These are phyloP conservation scores for Lasius fuliginosus DNA, from an alignment of 2,888 invertebrate species.

Conservation along the genomic window DNA sequence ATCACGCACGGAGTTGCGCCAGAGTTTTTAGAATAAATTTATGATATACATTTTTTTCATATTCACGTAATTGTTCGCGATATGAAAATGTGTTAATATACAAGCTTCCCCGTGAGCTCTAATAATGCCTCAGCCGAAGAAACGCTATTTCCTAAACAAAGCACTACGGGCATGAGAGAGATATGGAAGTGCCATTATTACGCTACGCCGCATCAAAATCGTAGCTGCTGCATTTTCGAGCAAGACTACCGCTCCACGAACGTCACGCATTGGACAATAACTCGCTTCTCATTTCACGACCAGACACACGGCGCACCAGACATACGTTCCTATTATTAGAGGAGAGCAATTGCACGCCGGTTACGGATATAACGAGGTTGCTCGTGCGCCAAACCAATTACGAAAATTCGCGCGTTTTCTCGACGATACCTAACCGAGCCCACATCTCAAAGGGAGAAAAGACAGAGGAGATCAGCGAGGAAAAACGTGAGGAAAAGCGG, in stretches of 20 bases:
- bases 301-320: not conserved
- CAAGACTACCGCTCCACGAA: not conserved
- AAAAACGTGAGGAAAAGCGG: not conserved
- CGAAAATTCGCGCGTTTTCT: conserved; percentile 1
- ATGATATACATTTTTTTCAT: not conserved
- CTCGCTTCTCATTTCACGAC: conserved; percentile 30
- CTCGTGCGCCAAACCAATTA: not conserved
- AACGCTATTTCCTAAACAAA: conserved; percentile 8
- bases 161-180: not conserved
- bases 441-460: not conserved
- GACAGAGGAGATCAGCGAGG: not conserved
- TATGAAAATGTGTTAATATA: conserved; percentile 9
- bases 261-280: conserved; percentile 30
- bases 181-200: conserved; percentile 14
- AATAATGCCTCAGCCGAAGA: not conserved
- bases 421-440: not conserved
- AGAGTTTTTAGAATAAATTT: not conserved
- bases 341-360: conserved; percentile 14
- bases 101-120: not conserved
- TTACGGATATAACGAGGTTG: conserved; percentile 9
- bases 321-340: conserved; percentile 34
- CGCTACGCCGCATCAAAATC: conserved; percentile 3
- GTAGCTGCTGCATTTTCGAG: conserved; percentile 21
- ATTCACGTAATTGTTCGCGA: not conserved
- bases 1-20: not conserved